Conservation (phyloP, 2,113 vertebrate species). For the Chaetops frenatus region DNA sequence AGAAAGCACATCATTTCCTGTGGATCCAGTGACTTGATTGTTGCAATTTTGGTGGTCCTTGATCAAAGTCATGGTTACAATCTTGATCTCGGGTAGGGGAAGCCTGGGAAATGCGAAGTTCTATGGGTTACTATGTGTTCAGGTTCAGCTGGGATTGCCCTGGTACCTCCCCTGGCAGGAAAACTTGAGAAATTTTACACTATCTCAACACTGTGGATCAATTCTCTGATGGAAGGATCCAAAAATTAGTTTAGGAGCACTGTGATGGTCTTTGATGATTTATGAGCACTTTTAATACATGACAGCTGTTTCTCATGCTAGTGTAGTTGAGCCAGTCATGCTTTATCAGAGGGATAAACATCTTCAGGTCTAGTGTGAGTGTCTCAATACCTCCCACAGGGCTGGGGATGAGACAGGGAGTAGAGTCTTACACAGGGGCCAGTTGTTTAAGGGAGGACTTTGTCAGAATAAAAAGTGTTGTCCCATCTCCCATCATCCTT, state of each 20-base stretch:
- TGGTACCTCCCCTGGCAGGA: no score
- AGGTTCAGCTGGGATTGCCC: neutral
- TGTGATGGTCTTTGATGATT: neutral
- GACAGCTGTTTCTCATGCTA: neutral
- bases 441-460: neutral
- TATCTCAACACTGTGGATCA: neutral
- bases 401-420: no score
- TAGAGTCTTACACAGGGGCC: no score
- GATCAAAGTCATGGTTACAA: neutral
- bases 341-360: neutral
- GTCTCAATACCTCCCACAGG: accelerated
- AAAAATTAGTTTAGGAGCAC: neutral
- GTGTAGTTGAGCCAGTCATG: neutral
- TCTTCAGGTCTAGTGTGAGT: neutral
- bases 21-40: neutral
- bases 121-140: accelerated
- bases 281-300: neutral
- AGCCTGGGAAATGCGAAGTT: neutral
- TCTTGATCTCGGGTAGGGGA: no score
- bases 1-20: neutral
- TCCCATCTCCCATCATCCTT: neutral
- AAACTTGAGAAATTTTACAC: neutral
- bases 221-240: neutral
- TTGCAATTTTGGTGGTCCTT: neutral
- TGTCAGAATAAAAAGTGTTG: neutral